phyloP scores from a whole-genome alignment of 2,797 vertebrate species.

The Carapus acus region DNA sequence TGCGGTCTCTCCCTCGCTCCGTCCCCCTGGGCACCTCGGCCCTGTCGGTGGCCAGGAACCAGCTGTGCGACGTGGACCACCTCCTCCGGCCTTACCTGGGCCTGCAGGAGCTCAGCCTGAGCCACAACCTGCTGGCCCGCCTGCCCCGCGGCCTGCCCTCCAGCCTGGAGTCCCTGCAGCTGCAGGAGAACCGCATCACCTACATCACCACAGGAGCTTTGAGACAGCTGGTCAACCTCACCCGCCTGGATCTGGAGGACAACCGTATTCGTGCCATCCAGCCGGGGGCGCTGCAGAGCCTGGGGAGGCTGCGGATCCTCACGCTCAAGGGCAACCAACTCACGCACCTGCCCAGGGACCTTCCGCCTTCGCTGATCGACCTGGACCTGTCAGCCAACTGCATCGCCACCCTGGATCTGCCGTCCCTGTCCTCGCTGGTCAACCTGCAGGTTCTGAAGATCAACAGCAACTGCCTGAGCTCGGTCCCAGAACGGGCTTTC shows the following conservation, averaged over 20 bases:
- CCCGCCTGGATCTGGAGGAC: conserved; percentile 70
- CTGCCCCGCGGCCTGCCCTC: conserved; percentile 75
- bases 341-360: conserved; percentile 58
- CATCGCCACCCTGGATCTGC: conserved; percentile 66
- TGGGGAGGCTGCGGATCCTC: conserved; percentile 64
- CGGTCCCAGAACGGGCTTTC: conserved; percentile 69
- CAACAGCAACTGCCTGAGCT: conserved; percentile 75
- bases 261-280: conserved; percentile 75
- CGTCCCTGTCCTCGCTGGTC: conserved; percentile 63
- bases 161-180: conserved; percentile 72
- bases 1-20: conserved; percentile 65
- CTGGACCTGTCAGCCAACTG: conserved; percentile 75
- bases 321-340: conserved; percentile 71
- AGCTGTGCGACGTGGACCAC: conserved; percentile 74
- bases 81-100: conserved; percentile 61
- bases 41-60: conserved; percentile 74
- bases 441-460: conserved; percentile 74
- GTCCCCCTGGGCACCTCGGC: conserved; percentile 68
- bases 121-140: conserved; percentile 69
- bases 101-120: conserved; percentile 76
- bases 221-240: conserved; percentile 71
- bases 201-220: conserved; percentile 70
- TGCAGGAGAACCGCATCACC: conserved; percentile 75
- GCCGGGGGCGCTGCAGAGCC: conserved; percentile 64
- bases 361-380: conserved; percentile 68